These are phyloP conservation scores for Trinectes maculatus DNA, from an alignment of 2,113 vertebrate genomes.

Conservation along the genomic window DNA sequence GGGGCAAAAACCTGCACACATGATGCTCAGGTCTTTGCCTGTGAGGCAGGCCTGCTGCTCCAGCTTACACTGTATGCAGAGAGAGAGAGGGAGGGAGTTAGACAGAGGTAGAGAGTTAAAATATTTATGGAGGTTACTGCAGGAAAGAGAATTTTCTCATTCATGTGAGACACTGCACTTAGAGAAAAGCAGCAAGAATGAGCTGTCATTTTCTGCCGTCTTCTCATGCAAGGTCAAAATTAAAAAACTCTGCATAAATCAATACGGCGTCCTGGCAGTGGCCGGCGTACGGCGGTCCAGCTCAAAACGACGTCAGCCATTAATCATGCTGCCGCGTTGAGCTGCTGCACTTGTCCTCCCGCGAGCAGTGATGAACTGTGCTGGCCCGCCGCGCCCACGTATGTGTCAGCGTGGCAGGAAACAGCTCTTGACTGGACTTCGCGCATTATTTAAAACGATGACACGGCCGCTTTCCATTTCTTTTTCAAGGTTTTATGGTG, in stretches of 20 bases:
- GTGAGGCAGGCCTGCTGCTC: constrained; percentile 95
- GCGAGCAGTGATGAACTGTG: constrained; percentile 61
- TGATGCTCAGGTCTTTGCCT: constrained; percentile 89
- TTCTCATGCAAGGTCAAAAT: constrained; percentile 77
- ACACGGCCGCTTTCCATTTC: constrained; percentile 39
- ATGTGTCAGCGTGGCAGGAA: constrained; percentile 61
- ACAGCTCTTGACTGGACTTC: constrained; percentile 53
- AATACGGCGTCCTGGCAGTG: constrained; percentile 57
- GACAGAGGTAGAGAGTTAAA: constrained; percentile 41
- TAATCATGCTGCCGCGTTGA: constrained; percentile 65
- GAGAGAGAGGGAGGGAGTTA: constrained; percentile 21
- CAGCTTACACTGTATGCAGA: constrained; percentile 84
- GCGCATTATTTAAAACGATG: constrained; percentile 60
- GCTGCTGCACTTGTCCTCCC: constrained; percentile 41
- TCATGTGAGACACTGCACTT: constrained; percentile 70
- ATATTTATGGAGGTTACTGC: constrained; percentile 69
- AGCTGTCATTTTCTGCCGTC: constrained; percentile 59
- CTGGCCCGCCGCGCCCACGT: constrained; percentile 50
- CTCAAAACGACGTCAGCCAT: constrained; percentile 59
- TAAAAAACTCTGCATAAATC: constrained; percentile 76
- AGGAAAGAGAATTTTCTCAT: constrained; percentile 65
- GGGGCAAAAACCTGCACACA: constrained; percentile 91
- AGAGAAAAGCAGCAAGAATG: constrained; percentile 48
- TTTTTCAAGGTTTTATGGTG: constrained; percentile 18
- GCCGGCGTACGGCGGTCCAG: constrained; percentile 23